phyloP scores from a whole-genome alignment of 2,888 invertebrate species.

The Rhogogaster chlorosoma region DNA sequence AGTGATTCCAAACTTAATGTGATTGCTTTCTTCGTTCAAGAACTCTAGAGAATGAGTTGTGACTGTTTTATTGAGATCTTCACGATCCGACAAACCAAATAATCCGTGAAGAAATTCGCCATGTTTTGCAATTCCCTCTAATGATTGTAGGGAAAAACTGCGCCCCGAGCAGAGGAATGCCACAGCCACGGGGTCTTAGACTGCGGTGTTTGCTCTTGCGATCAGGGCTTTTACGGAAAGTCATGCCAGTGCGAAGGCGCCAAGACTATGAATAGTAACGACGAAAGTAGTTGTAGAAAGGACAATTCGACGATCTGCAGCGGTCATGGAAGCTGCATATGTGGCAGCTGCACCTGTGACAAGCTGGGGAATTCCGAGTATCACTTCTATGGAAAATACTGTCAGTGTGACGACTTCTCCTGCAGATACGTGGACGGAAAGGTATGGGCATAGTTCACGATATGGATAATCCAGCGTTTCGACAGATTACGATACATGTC shows the following conservation, averaged over 20 bases:
- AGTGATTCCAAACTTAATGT: background rate
- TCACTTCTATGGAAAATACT: conserved; percentile 83
- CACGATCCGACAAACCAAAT: background rate
- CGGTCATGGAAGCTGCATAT: conserved; percentile 84
- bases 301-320: conserved; percentile 78
- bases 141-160: background rate
- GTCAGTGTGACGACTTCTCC: conserved; percentile 89
- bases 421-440: conserved; percentile 80
- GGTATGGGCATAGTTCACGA: conserved; percentile 59
- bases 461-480: background rate
- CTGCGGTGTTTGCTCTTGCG: conserved; percentile 82
- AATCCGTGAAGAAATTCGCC: background rate
- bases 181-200: conserved; percentile 77
- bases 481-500: background rate
- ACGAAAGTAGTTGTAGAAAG: conserved; percentile 69
- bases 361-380: conserved; percentile 75
- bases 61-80: background rate
- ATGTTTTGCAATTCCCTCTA: background rate
- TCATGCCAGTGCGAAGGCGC: conserved; percentile 83
- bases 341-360: conserved; percentile 81
- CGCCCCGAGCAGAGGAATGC: conserved; percentile 66
- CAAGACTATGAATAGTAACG: conserved; percentile 69
- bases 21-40: background rate
- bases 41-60: background rate
- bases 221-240: conserved; percentile 78